Evolutionary conservation across 2,113 vertebrate species (phyloP).

Genomic region (Rousettus leschenaultii): DNA sequence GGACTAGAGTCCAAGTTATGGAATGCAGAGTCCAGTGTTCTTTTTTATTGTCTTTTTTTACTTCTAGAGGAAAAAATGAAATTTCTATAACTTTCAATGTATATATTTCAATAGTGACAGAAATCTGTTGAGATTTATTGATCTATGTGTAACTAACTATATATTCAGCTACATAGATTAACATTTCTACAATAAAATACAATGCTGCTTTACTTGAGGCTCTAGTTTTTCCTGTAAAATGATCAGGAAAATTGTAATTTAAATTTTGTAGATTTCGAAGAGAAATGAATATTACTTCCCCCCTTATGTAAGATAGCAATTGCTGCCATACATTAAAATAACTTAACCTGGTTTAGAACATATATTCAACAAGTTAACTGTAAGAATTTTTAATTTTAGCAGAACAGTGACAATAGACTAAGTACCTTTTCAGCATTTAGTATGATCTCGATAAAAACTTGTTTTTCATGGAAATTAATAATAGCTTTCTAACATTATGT

Average conservation of each 20-base stretch:
- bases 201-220: neutral
- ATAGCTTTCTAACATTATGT: neutral
- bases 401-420: neutral
- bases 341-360: neutral
- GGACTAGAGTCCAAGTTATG: neutral
- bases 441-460: neutral
- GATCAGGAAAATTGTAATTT: neutral
- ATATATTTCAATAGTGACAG: neutral
- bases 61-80: neutral
- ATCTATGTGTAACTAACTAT: neutral
- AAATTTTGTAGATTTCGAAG: neutral
- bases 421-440: neutral
- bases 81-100: neutral
- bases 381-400: neutral
- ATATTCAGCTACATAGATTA: neutral
- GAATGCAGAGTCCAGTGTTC: neutral
- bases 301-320: neutral
- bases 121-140: neutral
- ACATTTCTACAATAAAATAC: neutral
- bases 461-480: neutral
- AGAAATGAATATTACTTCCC: neutral
- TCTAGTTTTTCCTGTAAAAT: neutral
- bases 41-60: neutral
- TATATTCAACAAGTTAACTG: neutral
- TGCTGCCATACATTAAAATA: neutral